phyloP scores from a whole-genome alignment of 1,140 invertebrate species.

The Ephestia elutella region DNA sequence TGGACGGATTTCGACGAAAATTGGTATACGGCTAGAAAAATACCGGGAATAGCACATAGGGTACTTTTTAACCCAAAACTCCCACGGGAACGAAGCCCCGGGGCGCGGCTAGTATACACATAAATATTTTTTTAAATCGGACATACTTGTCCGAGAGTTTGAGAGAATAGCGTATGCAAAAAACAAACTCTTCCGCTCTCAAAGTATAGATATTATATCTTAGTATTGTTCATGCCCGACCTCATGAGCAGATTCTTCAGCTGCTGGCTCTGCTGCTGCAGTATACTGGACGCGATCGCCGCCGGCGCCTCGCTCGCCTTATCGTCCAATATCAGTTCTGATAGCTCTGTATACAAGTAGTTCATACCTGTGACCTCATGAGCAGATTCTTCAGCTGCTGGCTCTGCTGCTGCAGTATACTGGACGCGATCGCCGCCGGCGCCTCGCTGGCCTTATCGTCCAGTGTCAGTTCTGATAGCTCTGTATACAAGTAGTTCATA shows the following conservation, averaged over 20 bases:
- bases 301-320: conserved; percentile 22
- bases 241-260: conserved; percentile 69
- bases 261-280: conserved; percentile 70
- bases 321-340: conserved; percentile 38
- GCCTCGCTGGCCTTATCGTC: conserved; percentile 31
- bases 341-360: conserved; percentile 24
- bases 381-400: conserved; percentile 71
- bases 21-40: too few species aligned
- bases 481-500: conserved; percentile 13
- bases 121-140: too few species aligned
- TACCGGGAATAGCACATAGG: too few species aligned
- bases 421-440: conserved; percentile 41
- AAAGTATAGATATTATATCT: too few species aligned
- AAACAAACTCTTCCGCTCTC: too few species aligned
- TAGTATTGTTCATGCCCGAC: too few species aligned
- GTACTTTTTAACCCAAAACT: too few species aligned
- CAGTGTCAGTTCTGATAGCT: conserved; percentile 32
- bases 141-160: too few species aligned
- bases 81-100: too few species aligned
- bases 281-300: conserved; percentile 56
- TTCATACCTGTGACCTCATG: conserved; percentile 53
- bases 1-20: too few species aligned
- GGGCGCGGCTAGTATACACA: too few species aligned
- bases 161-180: too few species aligned
- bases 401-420: conserved; percentile 70